Conservation (phyloP, 2,888 invertebrate species). For the Pandemis cinnamomeana region DNA sequence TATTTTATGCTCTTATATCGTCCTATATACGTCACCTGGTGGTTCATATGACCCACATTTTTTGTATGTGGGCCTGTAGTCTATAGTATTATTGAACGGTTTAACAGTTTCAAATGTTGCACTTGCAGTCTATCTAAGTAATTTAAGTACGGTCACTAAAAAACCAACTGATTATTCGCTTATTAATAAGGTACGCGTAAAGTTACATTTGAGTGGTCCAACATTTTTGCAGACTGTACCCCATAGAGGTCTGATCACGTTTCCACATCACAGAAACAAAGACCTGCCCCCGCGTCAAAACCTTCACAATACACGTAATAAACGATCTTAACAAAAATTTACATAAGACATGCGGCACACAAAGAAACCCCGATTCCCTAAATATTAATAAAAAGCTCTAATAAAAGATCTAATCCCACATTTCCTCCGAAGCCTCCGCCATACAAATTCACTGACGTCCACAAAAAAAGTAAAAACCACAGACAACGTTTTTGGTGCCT, state of each 20-base stretch:
- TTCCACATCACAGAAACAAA: background rate
- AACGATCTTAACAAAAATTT: slow-evolving; percentile 19
- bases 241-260: background rate
- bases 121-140: too few species aligned
- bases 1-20: too few species aligned
- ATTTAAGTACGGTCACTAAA: too few species aligned
- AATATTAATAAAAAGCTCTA: slow-evolving; percentile 45
- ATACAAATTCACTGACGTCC: slow-evolving; percentile 43
- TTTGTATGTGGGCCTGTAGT: too few species aligned
- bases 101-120: too few species aligned
- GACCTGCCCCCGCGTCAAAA: background rate
- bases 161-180: too few species aligned
- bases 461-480: slow-evolving; percentile 48
- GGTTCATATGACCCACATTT: too few species aligned
- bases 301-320: background rate
- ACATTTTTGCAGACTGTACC: too few species aligned
- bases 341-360: slow-evolving; percentile 18
- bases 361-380: slow-evolving; percentile 18
- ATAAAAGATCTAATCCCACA: slow-evolving; percentile 45
- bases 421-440: slow-evolving; percentile 42
- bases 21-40: too few species aligned
- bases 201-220: too few species aligned
- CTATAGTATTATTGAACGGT: too few species aligned
- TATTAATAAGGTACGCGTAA: too few species aligned
- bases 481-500: slow-evolving; percentile 32